phyloP scores from a whole-genome alignment of 1,140 invertebrate genomes.

The Homarus americanus region DNA sequence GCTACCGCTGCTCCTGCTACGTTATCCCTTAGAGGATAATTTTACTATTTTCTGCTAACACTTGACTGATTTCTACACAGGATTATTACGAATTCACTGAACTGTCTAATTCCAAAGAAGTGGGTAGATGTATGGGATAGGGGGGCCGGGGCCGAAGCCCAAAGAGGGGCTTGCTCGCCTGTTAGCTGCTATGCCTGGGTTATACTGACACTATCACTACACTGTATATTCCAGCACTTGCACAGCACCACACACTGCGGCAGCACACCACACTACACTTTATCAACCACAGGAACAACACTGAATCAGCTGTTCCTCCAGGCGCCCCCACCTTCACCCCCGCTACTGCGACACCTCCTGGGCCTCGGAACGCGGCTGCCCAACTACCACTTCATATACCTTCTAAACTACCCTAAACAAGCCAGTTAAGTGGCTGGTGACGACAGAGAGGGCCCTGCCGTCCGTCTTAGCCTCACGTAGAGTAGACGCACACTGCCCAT shows the following conservation, averaged over 20 bases:
- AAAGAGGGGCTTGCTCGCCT: neutral
- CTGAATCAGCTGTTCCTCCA: slow-evolving; percentile 43
- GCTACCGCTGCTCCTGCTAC: neutral
- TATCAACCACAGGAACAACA: slow-evolving; percentile 42
- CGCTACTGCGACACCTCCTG: slow-evolving; percentile 30
- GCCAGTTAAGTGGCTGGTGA: slow-evolving; percentile 59
- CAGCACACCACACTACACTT: slow-evolving; percentile 41
- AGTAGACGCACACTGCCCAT: slow-evolving; percentile 71
- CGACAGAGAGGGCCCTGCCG: slow-evolving; percentile 51
- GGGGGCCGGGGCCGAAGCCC: neutral
- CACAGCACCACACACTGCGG: slow-evolving; percentile 55
- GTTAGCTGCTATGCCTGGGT: slow-evolving; percentile 17
- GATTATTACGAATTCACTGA: slow-evolving; percentile 22
- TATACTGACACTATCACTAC: slow-evolving; percentile 25
- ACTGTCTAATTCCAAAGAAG: neutral
- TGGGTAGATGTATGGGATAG: neutral
- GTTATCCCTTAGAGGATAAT: neutral
- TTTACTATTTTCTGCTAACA: slow-evolving; percentile 12
- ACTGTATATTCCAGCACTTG: slow-evolving; percentile 32
- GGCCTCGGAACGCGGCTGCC: slow-evolving; percentile 24
- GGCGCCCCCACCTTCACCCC: slow-evolving; percentile 44
- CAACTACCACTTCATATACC: slow-evolving; percentile 41
- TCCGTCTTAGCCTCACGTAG: slow-evolving; percentile 64
- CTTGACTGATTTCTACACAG: neutral
- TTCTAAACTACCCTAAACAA: slow-evolving; percentile 42